Conservation (phyloP, 2,888 invertebrate species). For the Rhynchonema sp. region DNA sequence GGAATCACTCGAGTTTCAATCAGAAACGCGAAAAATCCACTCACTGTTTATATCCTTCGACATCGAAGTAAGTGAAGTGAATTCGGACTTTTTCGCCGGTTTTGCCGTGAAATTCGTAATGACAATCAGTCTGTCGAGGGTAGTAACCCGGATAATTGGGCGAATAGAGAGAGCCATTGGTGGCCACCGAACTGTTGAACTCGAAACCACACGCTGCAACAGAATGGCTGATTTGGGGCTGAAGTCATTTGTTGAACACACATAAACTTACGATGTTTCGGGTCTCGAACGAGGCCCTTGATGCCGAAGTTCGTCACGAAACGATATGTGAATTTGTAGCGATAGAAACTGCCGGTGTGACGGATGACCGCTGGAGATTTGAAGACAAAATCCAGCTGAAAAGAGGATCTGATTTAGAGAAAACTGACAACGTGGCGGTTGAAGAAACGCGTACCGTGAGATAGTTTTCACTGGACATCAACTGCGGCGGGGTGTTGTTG, state of each 20-base stretch:
- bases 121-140: constrained; percentile 66
- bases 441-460: too few relatives aligned
- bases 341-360: not conserved
- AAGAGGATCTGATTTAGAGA: constrained; percentile 4
- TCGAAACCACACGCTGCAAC: constrained; percentile 51
- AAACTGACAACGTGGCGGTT: too few relatives aligned
- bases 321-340: constrained; percentile 3
- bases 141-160: constrained; percentile 78
- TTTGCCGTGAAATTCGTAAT: constrained; percentile 68
- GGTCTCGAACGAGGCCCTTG: not conserved
- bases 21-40: too few relatives aligned
- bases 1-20: too few relatives aligned
- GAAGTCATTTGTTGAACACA: not conserved
- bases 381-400: constrained; percentile 1
- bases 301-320: constrained; percentile 7
- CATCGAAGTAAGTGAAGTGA: constrained; percentile 72
- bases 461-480: constrained; percentile 77
- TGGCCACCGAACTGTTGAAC: constrained; percentile 59
- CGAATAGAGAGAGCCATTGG: constrained; percentile 60
- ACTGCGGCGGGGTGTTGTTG: constrained; percentile 53
- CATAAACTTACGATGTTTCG: not conserved
- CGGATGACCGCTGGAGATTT: not conserved
- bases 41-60: constrained; percentile 83
- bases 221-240: not conserved
- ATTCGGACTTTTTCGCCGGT: constrained; percentile 56